Percentiles rank a stretch among this genome's conserved stretches.
Conservation (phyloP, 2,797 vertebrate species). For the Nasua narica region DNA sequence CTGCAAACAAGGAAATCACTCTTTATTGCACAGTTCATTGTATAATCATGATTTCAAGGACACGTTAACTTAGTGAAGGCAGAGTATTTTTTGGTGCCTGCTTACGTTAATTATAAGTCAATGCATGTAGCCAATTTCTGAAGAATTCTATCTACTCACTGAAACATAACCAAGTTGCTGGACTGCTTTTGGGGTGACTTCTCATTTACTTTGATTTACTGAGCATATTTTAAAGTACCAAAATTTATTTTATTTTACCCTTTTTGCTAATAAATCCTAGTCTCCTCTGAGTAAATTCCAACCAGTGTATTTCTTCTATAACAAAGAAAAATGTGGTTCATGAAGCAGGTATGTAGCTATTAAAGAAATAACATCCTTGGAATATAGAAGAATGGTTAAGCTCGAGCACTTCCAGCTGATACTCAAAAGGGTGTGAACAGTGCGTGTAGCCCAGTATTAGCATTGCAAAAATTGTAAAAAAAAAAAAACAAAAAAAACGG, state of each 20-base stretch:
- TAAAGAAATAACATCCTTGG: background rate
- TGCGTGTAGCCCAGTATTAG: background rate
- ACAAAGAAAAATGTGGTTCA: slow-evolving; percentile 32
- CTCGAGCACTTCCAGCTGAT: background rate
- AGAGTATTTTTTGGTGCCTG: background rate
- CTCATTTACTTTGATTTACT: slow-evolving; percentile 3
- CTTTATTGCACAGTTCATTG: background rate
- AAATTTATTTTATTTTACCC: background rate
- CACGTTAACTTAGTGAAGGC: background rate
- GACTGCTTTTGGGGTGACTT: background rate
- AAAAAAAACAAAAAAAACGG: background rate
- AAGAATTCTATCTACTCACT: background rate
- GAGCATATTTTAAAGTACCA: background rate
- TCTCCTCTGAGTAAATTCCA: background rate
- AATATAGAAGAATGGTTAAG: background rate
- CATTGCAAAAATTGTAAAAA: background rate
- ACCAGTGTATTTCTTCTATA: background rate
- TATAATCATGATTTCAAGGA: slow-evolving; percentile 33
- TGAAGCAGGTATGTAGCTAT: slow-evolving; percentile 8
- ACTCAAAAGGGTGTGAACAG: background rate
- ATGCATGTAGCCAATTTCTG: background rate
- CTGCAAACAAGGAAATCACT: background rate
- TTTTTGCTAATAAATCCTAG: background rate
- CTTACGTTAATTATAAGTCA: slow-evolving; percentile 39
- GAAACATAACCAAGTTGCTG: slow-evolving; percentile 26